These are phyloP conservation scores for Tragulus kanchil DNA, from an alignment of 2,113 vertebrate species.

Conservation along the genomic window DNA sequence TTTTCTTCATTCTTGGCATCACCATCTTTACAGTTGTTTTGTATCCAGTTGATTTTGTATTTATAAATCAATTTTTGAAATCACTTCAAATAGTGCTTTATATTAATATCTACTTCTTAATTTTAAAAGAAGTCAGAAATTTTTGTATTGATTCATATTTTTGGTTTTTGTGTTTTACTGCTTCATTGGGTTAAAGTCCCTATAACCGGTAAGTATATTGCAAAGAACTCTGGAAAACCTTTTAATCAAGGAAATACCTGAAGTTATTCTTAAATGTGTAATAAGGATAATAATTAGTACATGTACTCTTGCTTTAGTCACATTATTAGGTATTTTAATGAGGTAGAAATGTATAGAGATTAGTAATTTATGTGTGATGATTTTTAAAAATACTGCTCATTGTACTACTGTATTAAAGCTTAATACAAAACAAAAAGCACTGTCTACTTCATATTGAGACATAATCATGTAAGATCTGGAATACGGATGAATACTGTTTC, in stretches of 20 bases:
- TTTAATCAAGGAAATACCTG: conserved; percentile 74
- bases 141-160: conserved; percentile 83
- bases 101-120: conserved; percentile 81
- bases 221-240: conserved; percentile 72
- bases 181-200: conserved; percentile 94
- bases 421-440: conserved; percentile 54
- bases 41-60: conserved; percentile 68
- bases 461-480: conserved; percentile 45
- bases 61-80: conserved; percentile 76
- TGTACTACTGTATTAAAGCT: conserved; percentile 72
- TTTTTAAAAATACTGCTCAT: conserved; percentile 74
- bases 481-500: conserved; percentile 41
- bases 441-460: conserved; percentile 31
- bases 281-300: conserved; percentile 76
- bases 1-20: conserved; percentile 63
- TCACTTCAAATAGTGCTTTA: conserved; percentile 76
- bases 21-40: conserved; percentile 59
- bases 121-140: conserved; percentile 71
- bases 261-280: conserved; percentile 77
- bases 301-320: conserved; percentile 65
- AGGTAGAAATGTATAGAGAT: conserved; percentile 82
- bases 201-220: conserved; percentile 96
- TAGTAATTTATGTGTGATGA: conserved; percentile 75
- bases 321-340: conserved; percentile 80
- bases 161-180: conserved; percentile 90